Percentiles rank a stretch among this genome's conserved stretches.
phyloP scores from a whole-genome alignment of 1,140 invertebrate genomes.

The Heliconius congener region DNA sequence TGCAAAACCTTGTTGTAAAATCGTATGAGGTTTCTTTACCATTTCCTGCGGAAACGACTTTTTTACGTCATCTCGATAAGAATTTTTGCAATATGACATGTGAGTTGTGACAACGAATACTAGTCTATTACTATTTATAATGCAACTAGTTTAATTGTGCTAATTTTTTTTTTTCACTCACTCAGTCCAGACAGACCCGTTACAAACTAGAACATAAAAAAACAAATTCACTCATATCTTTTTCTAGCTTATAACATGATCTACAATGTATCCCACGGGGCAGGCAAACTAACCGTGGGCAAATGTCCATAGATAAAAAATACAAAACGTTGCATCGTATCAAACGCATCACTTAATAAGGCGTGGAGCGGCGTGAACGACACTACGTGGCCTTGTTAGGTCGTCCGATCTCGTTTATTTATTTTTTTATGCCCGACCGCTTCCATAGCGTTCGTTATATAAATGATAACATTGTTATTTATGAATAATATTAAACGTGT shows the following conservation, averaged over 20 bases:
- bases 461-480: conserved; percentile 16
- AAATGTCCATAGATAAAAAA: background rate
- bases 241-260: background rate
- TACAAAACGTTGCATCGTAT: conserved; percentile 25
- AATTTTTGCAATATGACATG: conserved; percentile 19
- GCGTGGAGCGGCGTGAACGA: conserved; percentile 41
- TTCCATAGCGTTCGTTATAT: conserved; percentile 21
- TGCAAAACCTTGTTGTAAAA: conserved; percentile 1
- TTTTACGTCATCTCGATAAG: conserved; percentile 42
- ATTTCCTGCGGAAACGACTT: conserved; percentile 51
- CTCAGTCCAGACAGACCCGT: background rate
- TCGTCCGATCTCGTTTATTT: conserved; percentile 56
- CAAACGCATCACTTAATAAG: conserved; percentile 21
- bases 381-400: conserved; percentile 58
- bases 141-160: background rate
- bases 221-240: background rate
- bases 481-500: background rate
- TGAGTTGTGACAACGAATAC: background rate
- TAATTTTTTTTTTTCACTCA: background rate
- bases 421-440: conserved; percentile 33
- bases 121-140: no score
- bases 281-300: background rate
- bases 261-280: background rate
- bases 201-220: conserved; percentile 2
- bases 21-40: conserved; percentile 21